These are phyloP conservation scores for Platichthys stellatus DNA, from an alignment of 2,113 vertebrate genomes.

Conservation along the genomic window DNA sequence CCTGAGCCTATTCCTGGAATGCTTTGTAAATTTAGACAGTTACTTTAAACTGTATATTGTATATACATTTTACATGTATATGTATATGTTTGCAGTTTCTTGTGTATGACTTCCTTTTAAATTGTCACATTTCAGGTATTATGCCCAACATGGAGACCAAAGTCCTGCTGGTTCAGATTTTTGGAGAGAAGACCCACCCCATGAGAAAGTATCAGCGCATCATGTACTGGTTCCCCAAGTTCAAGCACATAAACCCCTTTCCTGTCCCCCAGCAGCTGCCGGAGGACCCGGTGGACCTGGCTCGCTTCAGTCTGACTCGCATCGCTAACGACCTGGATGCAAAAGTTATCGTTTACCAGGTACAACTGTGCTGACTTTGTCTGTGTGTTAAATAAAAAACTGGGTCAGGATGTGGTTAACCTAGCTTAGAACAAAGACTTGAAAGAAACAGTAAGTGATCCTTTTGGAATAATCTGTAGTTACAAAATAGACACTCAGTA, in stretches of 20 bases:
- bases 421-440: neutral
- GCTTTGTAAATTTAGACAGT: neutral
- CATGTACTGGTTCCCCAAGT: constrained; percentile 90
- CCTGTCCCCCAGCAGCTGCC: constrained; percentile 83
- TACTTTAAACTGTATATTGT: neutral
- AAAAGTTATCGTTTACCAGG: constrained; percentile 86
- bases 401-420: neutral
- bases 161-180: constrained; percentile 87
- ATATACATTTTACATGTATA: no score
- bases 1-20: neutral
- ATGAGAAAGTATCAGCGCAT: constrained; percentile 88
- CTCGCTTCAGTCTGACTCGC: constrained; percentile 82
- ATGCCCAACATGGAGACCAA: constrained; percentile 87
- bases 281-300: constrained; percentile 84
- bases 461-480: neutral
- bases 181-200: constrained; percentile 87
- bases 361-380: constrained; percentile 29
- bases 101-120: neutral
- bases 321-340: constrained; percentile 85
- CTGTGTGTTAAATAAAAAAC: neutral
- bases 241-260: constrained; percentile 86
- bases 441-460: neutral
- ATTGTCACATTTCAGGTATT: constrained; percentile 78
- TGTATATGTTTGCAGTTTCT: no score
- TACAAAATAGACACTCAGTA: no score